Evolutionary conservation across 2,888 invertebrate species (phyloP).

Genomic region (Drosophila helvetica): DNA sequence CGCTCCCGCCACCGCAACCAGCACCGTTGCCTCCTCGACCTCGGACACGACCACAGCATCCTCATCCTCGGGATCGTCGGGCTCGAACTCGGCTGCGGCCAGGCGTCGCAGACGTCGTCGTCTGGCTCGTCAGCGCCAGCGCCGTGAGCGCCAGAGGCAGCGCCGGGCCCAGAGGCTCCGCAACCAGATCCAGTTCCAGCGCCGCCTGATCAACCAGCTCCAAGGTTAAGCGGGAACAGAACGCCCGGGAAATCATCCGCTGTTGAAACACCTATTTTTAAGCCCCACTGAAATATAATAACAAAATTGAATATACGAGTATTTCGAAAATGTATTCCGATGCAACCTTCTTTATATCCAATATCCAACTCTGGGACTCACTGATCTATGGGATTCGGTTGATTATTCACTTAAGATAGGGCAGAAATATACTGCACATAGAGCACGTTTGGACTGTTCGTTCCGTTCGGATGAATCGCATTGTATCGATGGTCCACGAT

Average conservation of each 20-base stretch:
- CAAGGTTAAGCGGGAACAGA: not conserved
- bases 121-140: slow-evolving; percentile 30
- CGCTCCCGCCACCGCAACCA: not conserved
- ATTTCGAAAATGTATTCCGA: not conserved
- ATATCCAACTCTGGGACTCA: not conserved
- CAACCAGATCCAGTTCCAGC: not conserved
- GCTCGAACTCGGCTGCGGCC: slow-evolving; percentile 20
- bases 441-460: not conserved
- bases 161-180: slow-evolving; percentile 17
- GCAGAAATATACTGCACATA: too few species aligned
- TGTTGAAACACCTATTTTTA: not conserved
- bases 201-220: not conserved
- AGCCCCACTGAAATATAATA: not conserved
- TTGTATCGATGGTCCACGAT: not conserved
- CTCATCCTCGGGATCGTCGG: slow-evolving; percentile 18
- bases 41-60: slow-evolving; percentile 8
- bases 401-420: not conserved
- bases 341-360: not conserved
- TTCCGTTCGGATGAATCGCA: not conserved
- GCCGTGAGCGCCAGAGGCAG: slow-evolving; percentile 24
- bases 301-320: not conserved
- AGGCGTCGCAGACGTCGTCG: slow-evolving; percentile 37
- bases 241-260: not conserved
- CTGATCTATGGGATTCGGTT: not conserved
- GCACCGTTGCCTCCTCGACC: not conserved